phyloP scores from a whole-genome alignment of 2,797 vertebrate genomes.

The Lutjanus argentimaculatus region DNA sequence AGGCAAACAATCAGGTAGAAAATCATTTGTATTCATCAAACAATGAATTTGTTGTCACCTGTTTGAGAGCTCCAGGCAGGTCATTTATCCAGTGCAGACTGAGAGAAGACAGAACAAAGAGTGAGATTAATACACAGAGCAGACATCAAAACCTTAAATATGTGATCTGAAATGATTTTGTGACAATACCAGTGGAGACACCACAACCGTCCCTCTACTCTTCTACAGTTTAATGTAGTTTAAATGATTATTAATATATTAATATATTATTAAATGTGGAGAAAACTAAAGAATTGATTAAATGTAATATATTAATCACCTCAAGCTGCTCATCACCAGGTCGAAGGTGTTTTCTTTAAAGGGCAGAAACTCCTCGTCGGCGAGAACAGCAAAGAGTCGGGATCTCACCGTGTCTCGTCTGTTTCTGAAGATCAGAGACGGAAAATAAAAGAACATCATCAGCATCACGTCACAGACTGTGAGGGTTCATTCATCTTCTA shows the following conservation, averaged over 20 bases:
- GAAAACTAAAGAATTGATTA: not conserved
- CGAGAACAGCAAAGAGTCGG: conserved; percentile 86
- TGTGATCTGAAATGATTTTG: not conserved
- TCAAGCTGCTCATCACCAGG: conserved; percentile 94
- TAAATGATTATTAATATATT: no score
- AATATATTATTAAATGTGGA: no score
- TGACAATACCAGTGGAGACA: no score
- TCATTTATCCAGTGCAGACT: conserved; percentile 98
- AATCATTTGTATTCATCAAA: no score
- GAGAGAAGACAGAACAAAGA: conserved; percentile 15
- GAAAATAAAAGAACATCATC: not conserved
- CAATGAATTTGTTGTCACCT: conserved; percentile 82
- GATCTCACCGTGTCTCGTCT: conserved; percentile 83
- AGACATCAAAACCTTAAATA: no score
- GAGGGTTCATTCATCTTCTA: not conserved
- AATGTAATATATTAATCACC: conserved; percentile 75
- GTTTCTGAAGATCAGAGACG: conserved; percentile 82
- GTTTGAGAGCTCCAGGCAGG: conserved; percentile 92
- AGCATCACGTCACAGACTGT: not conserved
- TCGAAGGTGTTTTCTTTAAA: conserved; percentile 95
- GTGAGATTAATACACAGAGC: not conserved
- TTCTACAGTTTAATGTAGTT: no score
- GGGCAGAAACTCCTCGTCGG: conserved; percentile 96
- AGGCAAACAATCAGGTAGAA: not conserved
- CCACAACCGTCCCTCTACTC: no score